Percentiles rank a stretch among this genome's conserved stretches.
Conservation (phyloP, 1,140 invertebrate species). For the Penaeus indicus region DNA sequence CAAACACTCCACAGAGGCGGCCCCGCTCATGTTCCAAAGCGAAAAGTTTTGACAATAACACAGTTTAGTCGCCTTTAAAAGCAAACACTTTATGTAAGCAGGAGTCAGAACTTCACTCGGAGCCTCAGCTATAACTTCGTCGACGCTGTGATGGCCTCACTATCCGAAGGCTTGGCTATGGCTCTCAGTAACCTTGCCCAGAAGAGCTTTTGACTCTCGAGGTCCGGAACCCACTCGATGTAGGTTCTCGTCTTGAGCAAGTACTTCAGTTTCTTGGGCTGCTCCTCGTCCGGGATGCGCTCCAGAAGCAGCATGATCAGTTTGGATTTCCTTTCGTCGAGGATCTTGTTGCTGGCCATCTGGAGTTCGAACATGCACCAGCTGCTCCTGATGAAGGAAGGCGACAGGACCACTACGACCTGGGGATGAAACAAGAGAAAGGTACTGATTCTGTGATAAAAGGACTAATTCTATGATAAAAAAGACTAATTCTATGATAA, state of each 20-base stretch:
- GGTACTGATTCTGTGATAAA: background rate
- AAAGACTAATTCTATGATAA: no score
- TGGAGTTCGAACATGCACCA: slow-evolving; percentile 63
- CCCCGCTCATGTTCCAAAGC: no score
- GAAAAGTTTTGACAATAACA: no score
- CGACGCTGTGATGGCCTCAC: background rate
- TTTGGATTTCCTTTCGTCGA: slow-evolving; percentile 45
- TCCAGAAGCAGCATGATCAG: slow-evolving; percentile 53
- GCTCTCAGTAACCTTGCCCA: slow-evolving; percentile 38
- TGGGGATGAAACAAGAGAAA: background rate
- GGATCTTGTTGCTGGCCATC: slow-evolving; percentile 53
- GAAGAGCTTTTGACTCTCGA: slow-evolving; percentile 45
- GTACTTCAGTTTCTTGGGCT: slow-evolving; percentile 49
- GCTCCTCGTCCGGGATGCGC: slow-evolving; percentile 18
- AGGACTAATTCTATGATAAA: no score
- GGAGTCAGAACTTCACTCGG: background rate
- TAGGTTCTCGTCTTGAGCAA: slow-evolving; percentile 52
- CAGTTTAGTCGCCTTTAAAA: no score
- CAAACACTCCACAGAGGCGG: no score
- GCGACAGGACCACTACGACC: slow-evolving; percentile 52
- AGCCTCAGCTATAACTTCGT: slow-evolving; percentile 11
- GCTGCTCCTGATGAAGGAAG: slow-evolving; percentile 50
- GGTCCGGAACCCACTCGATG: slow-evolving; percentile 40
- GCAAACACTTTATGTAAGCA: background rate
- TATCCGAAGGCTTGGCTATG: slow-evolving; percentile 34